Evolutionary conservation across 2,113 vertebrate genomes (phyloP).

Genomic region (Struthio camelus): DNA sequence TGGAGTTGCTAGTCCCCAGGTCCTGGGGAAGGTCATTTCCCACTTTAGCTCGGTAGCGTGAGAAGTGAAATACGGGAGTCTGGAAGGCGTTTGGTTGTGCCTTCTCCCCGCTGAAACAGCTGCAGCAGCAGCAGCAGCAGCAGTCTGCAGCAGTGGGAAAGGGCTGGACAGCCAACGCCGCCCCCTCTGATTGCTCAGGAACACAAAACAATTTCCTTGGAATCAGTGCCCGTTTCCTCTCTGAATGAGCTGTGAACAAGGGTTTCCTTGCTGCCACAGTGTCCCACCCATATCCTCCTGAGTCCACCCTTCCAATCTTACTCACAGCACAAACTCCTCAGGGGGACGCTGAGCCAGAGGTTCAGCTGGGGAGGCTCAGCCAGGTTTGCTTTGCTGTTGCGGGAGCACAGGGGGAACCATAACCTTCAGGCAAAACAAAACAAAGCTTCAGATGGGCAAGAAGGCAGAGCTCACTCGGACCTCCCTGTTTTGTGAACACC

Average conservation of each 20-base stretch:
- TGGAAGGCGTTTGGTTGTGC: background rate
- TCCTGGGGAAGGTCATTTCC: background rate
- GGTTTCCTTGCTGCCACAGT: constrained; percentile 57
- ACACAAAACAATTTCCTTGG: constrained; percentile 72
- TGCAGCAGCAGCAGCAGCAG: background rate
- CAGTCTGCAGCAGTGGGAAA: background rate
- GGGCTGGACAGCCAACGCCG: background rate
- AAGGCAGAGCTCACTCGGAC: background rate
- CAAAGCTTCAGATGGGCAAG: background rate
- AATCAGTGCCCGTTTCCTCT: constrained; percentile 73
- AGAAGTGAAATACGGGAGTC: background rate
- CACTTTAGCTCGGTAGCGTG: background rate
- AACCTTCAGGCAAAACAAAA: background rate
- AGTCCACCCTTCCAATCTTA: constrained; percentile 63
- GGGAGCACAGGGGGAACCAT: background rate
- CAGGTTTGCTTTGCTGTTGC: background rate
- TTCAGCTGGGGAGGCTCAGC: background rate
- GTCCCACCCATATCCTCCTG: constrained; percentile 72
- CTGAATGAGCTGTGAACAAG: constrained; percentile 47
- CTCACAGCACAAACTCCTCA: background rate
- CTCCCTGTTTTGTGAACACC: background rate
- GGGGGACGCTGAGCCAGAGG: background rate
- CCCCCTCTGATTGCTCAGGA: constrained; percentile 68
- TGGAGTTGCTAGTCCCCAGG: accelerated
- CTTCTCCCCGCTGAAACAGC: background rate